These are phyloP conservation scores for Andrena cerasifolii DNA, from an alignment of 1,140 invertebrate genomes.

Conservation along the genomic window DNA sequence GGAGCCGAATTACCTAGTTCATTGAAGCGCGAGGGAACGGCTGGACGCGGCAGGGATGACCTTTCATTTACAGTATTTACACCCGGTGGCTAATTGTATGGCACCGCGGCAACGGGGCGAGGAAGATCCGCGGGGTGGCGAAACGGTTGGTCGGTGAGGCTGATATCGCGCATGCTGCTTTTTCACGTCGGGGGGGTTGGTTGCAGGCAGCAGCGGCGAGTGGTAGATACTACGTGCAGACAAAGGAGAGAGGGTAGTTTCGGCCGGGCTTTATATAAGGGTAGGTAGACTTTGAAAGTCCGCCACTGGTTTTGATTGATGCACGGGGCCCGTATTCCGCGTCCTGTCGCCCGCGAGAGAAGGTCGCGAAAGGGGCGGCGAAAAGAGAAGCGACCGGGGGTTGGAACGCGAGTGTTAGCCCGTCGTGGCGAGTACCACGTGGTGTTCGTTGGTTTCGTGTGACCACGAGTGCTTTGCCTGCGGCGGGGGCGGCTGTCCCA, in stretches of 20 bases:
- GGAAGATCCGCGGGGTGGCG: neutral
- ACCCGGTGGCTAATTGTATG: neutral
- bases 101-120: neutral
- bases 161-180: slow-evolving; percentile 63
- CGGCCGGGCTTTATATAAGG: slow-evolving; percentile 60
- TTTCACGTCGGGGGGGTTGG: slow-evolving; percentile 40
- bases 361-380: too few species aligned
- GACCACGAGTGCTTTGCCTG: neutral
- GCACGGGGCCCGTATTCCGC: slow-evolving; percentile 14
- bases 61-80: neutral
- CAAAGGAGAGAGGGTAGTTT: slow-evolving; percentile 44
- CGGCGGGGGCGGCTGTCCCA: neutral
- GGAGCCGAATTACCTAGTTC: too few species aligned
- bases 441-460: neutral
- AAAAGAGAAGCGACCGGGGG: neutral
- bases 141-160: neutral
- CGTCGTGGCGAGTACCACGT: neutral
- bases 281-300: slow-evolving; percentile 57
- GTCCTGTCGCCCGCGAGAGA: neutral
- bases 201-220: neutral
- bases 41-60: too few species aligned
- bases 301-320: slow-evolving; percentile 56
- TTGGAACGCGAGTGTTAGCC: neutral
- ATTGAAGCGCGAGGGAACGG: too few species aligned
- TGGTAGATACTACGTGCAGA: slow-evolving; percentile 10